Evolutionary conservation across 1,140 invertebrate genomes (phyloP).

Genomic region (Listronotus oregonensis): DNA sequence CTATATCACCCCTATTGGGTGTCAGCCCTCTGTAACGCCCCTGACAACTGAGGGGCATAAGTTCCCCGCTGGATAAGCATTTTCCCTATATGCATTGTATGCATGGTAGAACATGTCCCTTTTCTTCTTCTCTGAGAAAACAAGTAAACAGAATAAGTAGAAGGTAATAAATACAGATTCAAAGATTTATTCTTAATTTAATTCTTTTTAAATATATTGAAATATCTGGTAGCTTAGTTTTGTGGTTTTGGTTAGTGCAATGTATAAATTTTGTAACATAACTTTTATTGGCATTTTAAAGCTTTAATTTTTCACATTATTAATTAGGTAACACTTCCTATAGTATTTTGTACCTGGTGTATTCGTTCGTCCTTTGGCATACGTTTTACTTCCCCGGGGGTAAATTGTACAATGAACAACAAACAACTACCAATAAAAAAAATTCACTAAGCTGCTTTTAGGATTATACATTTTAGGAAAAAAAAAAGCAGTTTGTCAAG

Average conservation of each 20-base stretch:
- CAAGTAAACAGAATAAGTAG: background rate
- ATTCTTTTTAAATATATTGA: no score
- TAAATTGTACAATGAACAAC: constrained; percentile 20
- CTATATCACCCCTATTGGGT: constrained; percentile 90
- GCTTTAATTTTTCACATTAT: background rate
- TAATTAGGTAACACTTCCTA: background rate
- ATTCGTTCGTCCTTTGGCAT: constrained; percentile 39
- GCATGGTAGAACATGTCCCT: constrained; percentile 97
- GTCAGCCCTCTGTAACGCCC: constrained; percentile 87
- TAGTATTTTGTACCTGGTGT: constrained; percentile 33
- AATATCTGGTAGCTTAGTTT: no score
- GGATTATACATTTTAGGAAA: constrained; percentile 33
- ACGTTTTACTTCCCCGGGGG: constrained; percentile 32
- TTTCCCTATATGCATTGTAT: constrained; percentile 95
- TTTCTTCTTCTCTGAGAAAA: constrained; percentile 74
- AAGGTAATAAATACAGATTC: background rate
- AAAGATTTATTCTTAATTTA: background rate
- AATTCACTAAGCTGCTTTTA: constrained; percentile 22
- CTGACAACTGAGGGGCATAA: constrained; percentile 96
- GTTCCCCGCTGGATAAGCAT: constrained; percentile 96
- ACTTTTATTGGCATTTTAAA: background rate
- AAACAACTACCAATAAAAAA: constrained; percentile 26
- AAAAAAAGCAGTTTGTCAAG: constrained; percentile 37
- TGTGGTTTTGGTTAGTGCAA: no score
- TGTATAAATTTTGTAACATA: background rate